A percentile compares a stretch with the other conserved stretches of the same genome.
Conservation (phyloP, 2,113 vertebrate genomes). For the Turdus rufiventris region DNA sequence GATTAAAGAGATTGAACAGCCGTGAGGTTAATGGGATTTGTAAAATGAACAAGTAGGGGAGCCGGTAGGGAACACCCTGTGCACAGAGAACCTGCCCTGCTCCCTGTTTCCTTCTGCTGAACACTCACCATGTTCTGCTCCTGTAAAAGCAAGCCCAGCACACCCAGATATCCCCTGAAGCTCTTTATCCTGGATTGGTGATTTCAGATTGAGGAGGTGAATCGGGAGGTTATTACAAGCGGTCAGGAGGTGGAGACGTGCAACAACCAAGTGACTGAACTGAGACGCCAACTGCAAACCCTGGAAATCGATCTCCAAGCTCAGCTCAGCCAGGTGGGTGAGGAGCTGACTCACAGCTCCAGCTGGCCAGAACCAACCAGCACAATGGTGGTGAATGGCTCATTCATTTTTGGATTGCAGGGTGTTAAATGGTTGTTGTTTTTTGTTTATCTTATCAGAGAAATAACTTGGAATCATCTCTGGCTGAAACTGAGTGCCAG, state of each 20-base stretch:
- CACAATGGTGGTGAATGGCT: not conserved
- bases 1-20: slow-evolving; percentile 2
- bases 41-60: not conserved
- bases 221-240: slow-evolving; percentile 70
- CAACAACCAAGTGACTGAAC: slow-evolving; percentile 72
- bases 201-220: slow-evolving; percentile 75
- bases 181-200: not conserved
- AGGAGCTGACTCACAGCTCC: not conserved
- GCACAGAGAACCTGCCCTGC: not conserved
- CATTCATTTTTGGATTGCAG: not conserved
- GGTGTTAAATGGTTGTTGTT: not conserved
- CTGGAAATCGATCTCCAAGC: slow-evolving; percentile 92
- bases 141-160: not conserved
- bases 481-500: slow-evolving; percentile 79
- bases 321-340: slow-evolving; percentile 88
- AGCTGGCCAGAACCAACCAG: not conserved
- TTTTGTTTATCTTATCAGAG: slow-evolving; percentile 21
- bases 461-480: slow-evolving; percentile 62
- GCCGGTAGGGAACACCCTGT: rapidly evolving
- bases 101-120: not conserved
- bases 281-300: slow-evolving; percentile 68
- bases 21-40: not conserved
- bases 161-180: not conserved
- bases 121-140: not conserved
- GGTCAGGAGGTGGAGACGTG: slow-evolving; percentile 73